Evolutionary conservation across 92 coral and sea anemone species (phyloP), one percentile per base, ranked within the genome.

Genomic region (Micromussa lordhowensis): DNA sequence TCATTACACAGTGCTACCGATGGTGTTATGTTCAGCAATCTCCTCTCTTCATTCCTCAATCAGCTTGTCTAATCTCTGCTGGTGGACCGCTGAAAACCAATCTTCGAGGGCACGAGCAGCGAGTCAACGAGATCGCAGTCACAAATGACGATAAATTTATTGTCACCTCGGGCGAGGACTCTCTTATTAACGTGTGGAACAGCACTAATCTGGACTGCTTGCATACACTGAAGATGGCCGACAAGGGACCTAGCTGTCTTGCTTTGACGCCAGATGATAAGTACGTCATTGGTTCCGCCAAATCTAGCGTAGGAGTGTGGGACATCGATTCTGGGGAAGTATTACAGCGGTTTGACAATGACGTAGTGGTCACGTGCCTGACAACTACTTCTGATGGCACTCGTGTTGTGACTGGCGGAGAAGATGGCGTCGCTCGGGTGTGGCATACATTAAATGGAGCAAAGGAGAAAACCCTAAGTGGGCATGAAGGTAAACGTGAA

Each of bases 71-170:
- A 6, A 92, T 95, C 73, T 93, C 98, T 21, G 95, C 98, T 44
- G 98, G 95, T 6, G 98, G 96, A 70, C 98, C 98, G 18, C 87
- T 95, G 75, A 93, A 84, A 36, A 95, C 98, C 32, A 95, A 95
- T 78, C 94, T 95, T 30, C 95, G 96, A 0, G 98, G 98, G 73
- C 98, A 95, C 88, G 89, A 92, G 49, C 93, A 92, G 73, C 82
- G 98, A 84, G 91, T 95, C n/a, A 93, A 93, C 83, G 89, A 89
- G 53, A 79, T 93, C 28, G 87, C 74, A 38, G 89, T 92, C 77
- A 95, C 98, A 80, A 89, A 84, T 66, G 96, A 95, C 86, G 88
- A 94, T 75, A 93, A 82, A 38, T 89, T 93, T 64, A 88, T 93
- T 69, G 94, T 90, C 90, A 95, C 98, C 22, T 83, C 96, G 84